Evolutionary conservation across 2,113 vertebrate species (phyloP).

Genomic region (Dasyurus viverrinus): DNA sequence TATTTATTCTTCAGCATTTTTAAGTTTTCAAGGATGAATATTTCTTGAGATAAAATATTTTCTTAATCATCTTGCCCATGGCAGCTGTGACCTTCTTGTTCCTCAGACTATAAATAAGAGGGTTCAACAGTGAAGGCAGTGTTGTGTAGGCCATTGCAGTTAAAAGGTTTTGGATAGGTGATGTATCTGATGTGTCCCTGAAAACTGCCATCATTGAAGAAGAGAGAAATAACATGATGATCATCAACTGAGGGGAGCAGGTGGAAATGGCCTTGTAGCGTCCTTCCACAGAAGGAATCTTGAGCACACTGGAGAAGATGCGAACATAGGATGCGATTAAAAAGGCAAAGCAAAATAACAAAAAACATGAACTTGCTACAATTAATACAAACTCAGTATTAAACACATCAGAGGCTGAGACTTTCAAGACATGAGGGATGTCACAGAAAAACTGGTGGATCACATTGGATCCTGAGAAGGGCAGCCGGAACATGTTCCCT

Average conservation of each 20-base stretch:
- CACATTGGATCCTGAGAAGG: no score
- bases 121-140: conserved; percentile 15
- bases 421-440: no score
- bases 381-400: no score
- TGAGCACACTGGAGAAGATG: no score
- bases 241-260: conserved; percentile 25
- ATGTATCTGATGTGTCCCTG: conserved; percentile 10
- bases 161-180: conserved; percentile 14
- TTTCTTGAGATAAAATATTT: background rate
- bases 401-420: no score
- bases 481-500: no score
- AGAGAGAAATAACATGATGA: conserved; percentile 31
- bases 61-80: background rate
- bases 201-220: conserved; percentile 27
- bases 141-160: conserved; percentile 32
- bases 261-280: conserved; percentile 45
- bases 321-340: no score
- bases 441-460: no score
- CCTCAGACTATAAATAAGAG: conserved; percentile 42
- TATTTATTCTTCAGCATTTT: background rate
- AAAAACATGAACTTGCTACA: no score
- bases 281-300: background rate
- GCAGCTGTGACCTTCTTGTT: conserved; percentile 8
- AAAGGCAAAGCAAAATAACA: no score
- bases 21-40: background rate